Evolutionary conservation across 2,113 vertebrate species (phyloP), one percentile per base, ranked within the genome.

Genomic region (Dicentrarchus labrax): DNA sequence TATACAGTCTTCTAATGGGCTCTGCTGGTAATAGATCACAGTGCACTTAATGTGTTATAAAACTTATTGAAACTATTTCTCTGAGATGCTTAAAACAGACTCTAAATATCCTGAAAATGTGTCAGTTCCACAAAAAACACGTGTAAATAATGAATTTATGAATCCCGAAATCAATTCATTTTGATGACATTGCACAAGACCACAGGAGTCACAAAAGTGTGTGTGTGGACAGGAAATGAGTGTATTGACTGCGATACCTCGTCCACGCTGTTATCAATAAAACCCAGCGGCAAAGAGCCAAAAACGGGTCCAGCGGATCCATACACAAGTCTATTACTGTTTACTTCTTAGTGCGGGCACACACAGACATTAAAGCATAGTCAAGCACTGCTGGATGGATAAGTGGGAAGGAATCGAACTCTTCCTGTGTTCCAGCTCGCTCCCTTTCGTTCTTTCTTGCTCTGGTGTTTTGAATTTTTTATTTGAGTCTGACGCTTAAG

Each of bases 241-340:
- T 48, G 24, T 47, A 62, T 60, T 9, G 69, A 74, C 53, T 78
- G 12, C 48, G 64, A 45, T 59, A 72, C 36, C n/a, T 65, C 41
- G 39, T 70, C 30, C 45, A 48, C 19, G 71, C 11, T 19, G 9
- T 56, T 69, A 65, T 80, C 70, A 64, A 68, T 82, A 43, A 48
- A 84, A 65, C 17, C 50, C 36, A 17, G 39, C 70, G 41, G 24
- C 51, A 68, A 24, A 36, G 16, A 59, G 19, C 17, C 53, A 61
- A 61, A 76, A 84, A 39, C 22, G 22, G 2, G 15, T 54, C 53
- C 30, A 39, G 69, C 73, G 62, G 54, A 69, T 54, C 69, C 24
- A 21, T 73, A 45, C 45, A 47, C 13, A 24, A 74, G 48, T 60
- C 30, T 78, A 24, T 70, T 70, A 59, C 50, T 13, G 36, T 24